phyloP scores from a whole-genome alignment of 2,888 invertebrate species.

The Drosophila incognita region DNA sequence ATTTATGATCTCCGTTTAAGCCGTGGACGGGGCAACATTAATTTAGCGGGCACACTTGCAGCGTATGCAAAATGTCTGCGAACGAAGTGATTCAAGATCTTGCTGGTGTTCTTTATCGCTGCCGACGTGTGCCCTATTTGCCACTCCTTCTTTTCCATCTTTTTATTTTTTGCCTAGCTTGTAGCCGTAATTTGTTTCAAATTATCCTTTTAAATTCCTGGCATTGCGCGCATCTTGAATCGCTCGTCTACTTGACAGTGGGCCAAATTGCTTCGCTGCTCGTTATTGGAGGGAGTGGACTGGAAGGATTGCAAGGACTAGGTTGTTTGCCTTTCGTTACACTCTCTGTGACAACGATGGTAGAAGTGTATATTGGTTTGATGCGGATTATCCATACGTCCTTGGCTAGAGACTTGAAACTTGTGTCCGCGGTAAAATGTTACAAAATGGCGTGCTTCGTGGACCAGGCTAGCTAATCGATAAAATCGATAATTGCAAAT shows the following conservation, averaged over 20 bases:
- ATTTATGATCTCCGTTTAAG: conserved; percentile 36
- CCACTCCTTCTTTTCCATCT: neutral
- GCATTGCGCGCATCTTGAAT: conserved; percentile 31
- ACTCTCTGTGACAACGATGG: neutral
- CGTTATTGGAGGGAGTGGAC: conserved; percentile 32
- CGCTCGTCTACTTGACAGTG: conserved; percentile 43
- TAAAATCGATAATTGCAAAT: neutral
- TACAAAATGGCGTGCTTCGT: neutral
- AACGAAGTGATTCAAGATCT: conserved; percentile 36
- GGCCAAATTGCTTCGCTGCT: conserved; percentile 69
- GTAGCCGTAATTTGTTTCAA: conserved; percentile 71
- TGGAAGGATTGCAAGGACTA: conserved; percentile 3
- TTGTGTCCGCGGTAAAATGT: too few species aligned
- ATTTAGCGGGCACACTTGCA: conserved; percentile 28
- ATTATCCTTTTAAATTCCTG: conserved; percentile 77
- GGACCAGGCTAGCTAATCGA: neutral
- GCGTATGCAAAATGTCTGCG: conserved; percentile 45
- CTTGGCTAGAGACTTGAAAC: too few species aligned
- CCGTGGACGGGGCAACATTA: conserved; percentile 6
- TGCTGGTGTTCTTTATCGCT: conserved; percentile 28
- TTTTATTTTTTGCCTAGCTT: conserved; percentile 25
- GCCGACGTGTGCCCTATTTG: conserved; percentile 7
- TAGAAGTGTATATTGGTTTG: neutral
- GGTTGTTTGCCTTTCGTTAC: neutral
- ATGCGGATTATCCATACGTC: neutral